Conservation (phyloP, 2,113 vertebrate species). For the Spheniscus mendiculus region DNA sequence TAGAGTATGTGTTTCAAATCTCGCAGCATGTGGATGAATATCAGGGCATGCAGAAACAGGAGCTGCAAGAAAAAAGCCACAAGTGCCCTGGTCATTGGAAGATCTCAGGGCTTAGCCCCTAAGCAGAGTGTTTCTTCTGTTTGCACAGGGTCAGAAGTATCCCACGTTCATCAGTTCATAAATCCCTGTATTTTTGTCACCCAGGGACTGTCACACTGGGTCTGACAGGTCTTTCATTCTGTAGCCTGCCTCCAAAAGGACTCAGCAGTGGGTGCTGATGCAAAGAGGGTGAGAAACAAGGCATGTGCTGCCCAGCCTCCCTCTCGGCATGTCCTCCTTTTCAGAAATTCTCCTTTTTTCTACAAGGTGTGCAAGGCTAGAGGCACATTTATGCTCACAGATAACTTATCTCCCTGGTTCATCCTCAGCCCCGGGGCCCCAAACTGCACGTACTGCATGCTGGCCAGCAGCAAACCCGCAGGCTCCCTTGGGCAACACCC, state of each 20-base stretch:
- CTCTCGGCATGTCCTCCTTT: accelerated
- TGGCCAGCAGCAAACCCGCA: neutral
- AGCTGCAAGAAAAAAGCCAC: neutral
- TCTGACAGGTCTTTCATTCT: neutral
- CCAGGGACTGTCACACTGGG: neutral
- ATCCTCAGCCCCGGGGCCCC: neutral
- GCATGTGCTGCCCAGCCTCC: neutral
- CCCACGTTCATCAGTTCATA: neutral
- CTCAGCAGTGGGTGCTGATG: neutral
- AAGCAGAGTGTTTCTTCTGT: neutral
- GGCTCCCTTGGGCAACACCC: neutral
- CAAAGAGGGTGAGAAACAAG: neutral
- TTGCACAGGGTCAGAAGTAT: neutral
- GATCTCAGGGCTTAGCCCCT: neutral
- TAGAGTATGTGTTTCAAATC: neutral
- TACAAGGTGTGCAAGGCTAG: neutral
- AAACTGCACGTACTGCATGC: accelerated
- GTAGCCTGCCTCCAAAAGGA: neutral
- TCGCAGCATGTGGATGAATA: accelerated
- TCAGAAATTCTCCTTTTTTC: neutral
- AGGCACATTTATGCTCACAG: neutral
- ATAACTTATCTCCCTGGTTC: neutral
- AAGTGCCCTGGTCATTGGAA: neutral
- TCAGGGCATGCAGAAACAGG: neutral
- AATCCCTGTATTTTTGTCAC: neutral